A percentile compares a stretch with the other conserved stretches of the same genome.
Conservation (phyloP, 2,113 vertebrate genomes). For the Accipiter virgatus region DNA sequence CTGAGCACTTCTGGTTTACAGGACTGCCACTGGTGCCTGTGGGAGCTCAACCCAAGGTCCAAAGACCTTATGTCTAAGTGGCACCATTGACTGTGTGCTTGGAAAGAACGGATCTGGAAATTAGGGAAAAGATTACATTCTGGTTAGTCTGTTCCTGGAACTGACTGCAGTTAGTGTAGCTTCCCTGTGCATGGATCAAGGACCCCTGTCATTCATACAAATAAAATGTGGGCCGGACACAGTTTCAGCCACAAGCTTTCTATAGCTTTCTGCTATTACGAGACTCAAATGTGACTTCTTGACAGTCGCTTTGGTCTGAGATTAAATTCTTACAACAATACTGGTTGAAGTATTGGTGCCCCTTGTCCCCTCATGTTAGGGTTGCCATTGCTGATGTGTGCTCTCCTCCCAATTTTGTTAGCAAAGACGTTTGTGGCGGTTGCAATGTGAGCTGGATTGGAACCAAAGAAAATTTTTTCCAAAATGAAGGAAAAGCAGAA, state of each 20-base stretch:
- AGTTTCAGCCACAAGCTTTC: background rate
- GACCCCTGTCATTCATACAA: background rate
- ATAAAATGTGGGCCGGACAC: background rate
- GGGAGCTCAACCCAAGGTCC: background rate
- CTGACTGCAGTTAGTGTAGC: no score
- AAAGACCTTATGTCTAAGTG: background rate
- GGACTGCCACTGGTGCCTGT: background rate
- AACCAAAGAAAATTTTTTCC: background rate
- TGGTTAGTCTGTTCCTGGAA: background rate
- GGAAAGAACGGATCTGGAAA: background rate
- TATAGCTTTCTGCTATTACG: background rate
- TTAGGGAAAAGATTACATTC: background rate
- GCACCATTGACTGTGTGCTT: background rate
- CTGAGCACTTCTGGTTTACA: background rate
- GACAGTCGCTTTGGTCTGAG: background rate
- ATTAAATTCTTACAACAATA: background rate
- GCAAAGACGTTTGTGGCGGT: background rate
- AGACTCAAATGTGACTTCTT: background rate
- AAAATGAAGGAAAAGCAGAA: background rate
- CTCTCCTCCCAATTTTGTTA: background rate
- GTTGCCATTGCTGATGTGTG: background rate
- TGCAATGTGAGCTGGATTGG: background rate
- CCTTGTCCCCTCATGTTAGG: background rate
- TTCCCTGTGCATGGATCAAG: background rate
- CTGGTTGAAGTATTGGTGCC: background rate